Evolutionary conservation across 2,888 invertebrate species (phyloP).

Genomic region (Tinea trinotella): DNA sequence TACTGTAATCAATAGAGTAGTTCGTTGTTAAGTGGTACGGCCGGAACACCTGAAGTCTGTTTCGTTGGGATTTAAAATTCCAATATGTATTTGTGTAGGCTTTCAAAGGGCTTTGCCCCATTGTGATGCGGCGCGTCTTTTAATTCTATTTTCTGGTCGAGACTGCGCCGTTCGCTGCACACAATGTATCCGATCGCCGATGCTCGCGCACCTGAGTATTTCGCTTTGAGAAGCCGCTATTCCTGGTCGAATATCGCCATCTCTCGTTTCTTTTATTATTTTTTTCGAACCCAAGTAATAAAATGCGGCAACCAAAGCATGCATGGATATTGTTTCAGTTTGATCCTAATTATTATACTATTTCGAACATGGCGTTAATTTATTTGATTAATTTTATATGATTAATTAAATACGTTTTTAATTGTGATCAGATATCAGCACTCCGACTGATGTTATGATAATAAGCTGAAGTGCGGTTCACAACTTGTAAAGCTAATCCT

Average conservation of each 20-base stretch:
- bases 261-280: background rate
- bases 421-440: too few species aligned
- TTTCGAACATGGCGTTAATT: too few species aligned
- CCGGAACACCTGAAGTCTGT: conserved; percentile 28
- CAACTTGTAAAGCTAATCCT: too few species aligned
- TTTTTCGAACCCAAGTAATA: background rate
- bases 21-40: conserved; percentile 20
- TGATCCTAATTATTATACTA: too few species aligned
- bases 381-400: too few species aligned
- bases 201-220: conserved; percentile 58
- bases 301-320: background rate
- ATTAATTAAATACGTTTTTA: too few species aligned
- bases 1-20: background rate
- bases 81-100: conserved; percentile 45
- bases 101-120: conserved; percentile 50
- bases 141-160: conserved; percentile 53
- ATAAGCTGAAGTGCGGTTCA: too few species aligned
- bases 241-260: conserved; percentile 24
- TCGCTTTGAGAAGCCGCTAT: conserved; percentile 50
- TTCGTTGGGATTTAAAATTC: conserved; percentile 41
- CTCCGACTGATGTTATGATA: too few species aligned
- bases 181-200: conserved; percentile 42
- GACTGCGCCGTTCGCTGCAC: conserved; percentile 33
- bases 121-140: conserved; percentile 52
- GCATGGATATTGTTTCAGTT: background rate